Percentiles rank a stretch among this genome's conserved stretches.
These are phyloP conservation scores for Gymnothorax javanicus DNA, from an alignment of 2,797 vertebrate genomes.

Conservation along the genomic window DNA sequence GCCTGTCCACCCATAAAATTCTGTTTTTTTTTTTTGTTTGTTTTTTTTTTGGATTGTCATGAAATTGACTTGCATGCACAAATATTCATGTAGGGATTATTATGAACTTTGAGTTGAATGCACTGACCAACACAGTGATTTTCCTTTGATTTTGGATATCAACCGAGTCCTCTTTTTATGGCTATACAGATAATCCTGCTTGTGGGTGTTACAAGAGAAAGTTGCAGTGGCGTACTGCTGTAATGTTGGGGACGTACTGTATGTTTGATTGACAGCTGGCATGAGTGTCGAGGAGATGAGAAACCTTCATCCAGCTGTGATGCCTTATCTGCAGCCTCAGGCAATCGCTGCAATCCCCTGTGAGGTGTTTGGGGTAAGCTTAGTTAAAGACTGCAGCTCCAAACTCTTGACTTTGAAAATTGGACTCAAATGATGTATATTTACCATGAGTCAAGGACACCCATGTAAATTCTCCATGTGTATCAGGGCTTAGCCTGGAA, in stretches of 20 bases:
- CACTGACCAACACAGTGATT: neutral
- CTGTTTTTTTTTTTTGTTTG: neutral
- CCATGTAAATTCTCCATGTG: neutral
- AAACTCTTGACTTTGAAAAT: neutral
- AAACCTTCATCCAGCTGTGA: constrained; percentile 64
- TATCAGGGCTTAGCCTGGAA: neutral
- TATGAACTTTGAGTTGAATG: neutral
- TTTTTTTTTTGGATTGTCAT: neutral
- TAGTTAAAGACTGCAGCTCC: neutral
- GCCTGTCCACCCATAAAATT: neutral
- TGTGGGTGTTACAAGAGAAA: neutral
- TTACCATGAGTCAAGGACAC: neutral
- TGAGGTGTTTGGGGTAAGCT: constrained; percentile 75
- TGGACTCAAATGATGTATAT: neutral
- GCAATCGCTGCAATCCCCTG: constrained; percentile 70
- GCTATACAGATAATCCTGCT: too few species aligned
- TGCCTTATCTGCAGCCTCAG: constrained; percentile 73
- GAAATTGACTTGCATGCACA: neutral
- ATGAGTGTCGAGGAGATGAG: constrained; percentile 72
- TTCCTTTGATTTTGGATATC: neutral
- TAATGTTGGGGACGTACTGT: neutral
- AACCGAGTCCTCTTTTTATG: neutral
- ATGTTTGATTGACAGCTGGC: constrained; percentile 62
- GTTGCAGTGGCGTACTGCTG: constrained; percentile 10
- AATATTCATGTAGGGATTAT: neutral